Evolutionary conservation across 2,888 invertebrate species (phyloP), one percentile per base, ranked within the genome.

Genomic region (Synanthedon andrenaeformis): DNA sequence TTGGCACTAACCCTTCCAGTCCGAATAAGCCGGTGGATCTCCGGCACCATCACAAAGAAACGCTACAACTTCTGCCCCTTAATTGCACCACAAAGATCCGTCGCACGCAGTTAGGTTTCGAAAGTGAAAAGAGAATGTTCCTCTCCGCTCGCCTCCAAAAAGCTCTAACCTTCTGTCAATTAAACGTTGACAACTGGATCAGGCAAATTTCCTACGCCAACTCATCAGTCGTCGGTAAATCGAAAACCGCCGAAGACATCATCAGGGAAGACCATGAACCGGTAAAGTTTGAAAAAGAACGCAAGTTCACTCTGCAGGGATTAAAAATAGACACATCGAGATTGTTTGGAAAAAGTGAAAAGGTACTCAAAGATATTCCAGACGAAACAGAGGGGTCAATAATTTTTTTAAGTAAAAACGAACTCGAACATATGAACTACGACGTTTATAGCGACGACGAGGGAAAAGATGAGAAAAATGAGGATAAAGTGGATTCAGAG

Each of bases 351-450:
- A 88, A 88, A 71, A 88, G 86, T 58, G 88, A 88, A 59, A 86
- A 86, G 59, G 86, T 87, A 12, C 71, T 88, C 14, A 87, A 83
- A 68, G 88, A 88, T 64, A 88, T 88, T 52, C 88, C 88, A 0
- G 88, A 90, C 57, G 91, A 91, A 64, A 91, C 90, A 49, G 91
- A 91, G 69, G 91, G 91, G 51, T 91, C 91, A 0, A 91, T 91
- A n/a, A 91, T 91, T 77, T 91, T 91, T 73, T 79, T 91, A 60
- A 91, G 90, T 69, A 91, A 91, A 79, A 89, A 90, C 62, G 91
- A 91, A 82, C 79, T 91, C 62, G 90, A 90, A 67, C 90, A 90
- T 65, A 84, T 91, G 80, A 91, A 90, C 60, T 88, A 87, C 66
- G 88, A 88, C 57, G 85, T 87, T 42, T 88, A 86, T 58, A 89